These are phyloP conservation scores for Synaphobranchus kaupii DNA, from an alignment of 2,797 vertebrate genomes.

Conservation along the genomic window DNA sequence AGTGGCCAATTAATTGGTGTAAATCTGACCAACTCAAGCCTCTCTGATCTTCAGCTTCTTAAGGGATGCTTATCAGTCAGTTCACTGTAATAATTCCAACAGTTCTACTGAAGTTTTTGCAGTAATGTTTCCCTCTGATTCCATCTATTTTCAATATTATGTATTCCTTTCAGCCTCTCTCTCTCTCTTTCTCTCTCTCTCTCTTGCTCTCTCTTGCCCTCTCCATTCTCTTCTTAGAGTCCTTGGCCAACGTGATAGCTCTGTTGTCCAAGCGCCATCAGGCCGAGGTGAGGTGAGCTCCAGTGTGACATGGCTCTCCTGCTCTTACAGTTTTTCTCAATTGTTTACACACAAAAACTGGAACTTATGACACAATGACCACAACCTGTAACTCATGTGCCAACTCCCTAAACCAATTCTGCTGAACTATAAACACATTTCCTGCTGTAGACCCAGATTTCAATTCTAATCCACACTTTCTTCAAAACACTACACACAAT, in stretches of 20 bases:
- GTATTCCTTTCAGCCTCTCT: background rate
- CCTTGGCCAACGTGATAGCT: background rate
- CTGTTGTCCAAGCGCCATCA: background rate
- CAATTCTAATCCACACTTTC: too few species aligned
- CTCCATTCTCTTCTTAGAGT: background rate
- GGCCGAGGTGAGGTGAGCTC: background rate
- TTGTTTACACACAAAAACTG: too few species aligned
- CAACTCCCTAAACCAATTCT: too few species aligned
- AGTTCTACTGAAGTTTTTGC: background rate
- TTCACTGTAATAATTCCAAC: background rate
- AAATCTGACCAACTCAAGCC: too few species aligned
- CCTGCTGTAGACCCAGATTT: too few species aligned
- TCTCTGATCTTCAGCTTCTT: background rate
- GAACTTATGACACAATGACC: too few species aligned
- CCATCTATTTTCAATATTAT: background rate
- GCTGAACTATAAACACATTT: too few species aligned
- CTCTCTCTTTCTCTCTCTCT: background rate
- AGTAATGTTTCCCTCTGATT: background rate
- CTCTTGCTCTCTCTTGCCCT: background rate
- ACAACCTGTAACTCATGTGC: too few species aligned
- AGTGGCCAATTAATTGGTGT: background rate
- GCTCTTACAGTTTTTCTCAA: too few species aligned
- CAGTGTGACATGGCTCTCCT: background rate
- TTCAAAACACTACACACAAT: too few species aligned
- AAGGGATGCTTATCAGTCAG: too few species aligned